Evolutionary conservation across 1,140 invertebrate species (phyloP), one percentile per base, ranked within the genome.

Genomic region (Centruroides sculpturatus): DNA sequence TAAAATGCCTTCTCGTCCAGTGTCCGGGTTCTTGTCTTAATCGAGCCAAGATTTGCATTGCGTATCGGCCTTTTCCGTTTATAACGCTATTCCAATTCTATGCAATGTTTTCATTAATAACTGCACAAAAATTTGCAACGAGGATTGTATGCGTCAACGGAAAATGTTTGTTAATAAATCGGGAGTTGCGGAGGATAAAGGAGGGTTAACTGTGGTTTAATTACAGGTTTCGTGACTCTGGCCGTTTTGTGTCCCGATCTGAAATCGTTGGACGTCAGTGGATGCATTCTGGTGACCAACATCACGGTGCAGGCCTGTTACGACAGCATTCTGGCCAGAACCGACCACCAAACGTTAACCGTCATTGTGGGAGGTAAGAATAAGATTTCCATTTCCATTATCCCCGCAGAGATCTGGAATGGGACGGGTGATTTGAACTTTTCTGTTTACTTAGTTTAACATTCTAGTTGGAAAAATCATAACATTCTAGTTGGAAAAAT

Each of bases 241-340:
- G 61, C 58, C 10, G 35, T 60, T 48, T 51, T 66, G 4, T 64
- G 54, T 11, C 64, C 64, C 12, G 53, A 61, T 23, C 54, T 66
- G 5, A 57, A 59, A 50, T 55, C 49, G 11, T 41, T 66, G 5
- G 64, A 66, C 55, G 59, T 66, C 4, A 66, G 64, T 56, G 64
- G 64, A 36, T 66, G 64, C 35, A 59, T 55, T 23, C 57, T 57
- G 46, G 59, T 66, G 6, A 66, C 64, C n/a, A 66, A 64, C 54
- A 50, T 54, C 12, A 63, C 62, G 41, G 62, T 63, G 8, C 56
- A 57, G 10, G 58, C 62, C 11, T 63, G 62, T 49, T 46, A 59
- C 3, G 62, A 63, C 23, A 59, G 57, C 47, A 58, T 63, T 6
- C 57, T 59, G 34, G 62, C 62, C 7, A 54, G 62, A 36, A 57